phyloP scores from a whole-genome alignment of 2,797 vertebrate genomes.

The Jordanella pulchra region DNA sequence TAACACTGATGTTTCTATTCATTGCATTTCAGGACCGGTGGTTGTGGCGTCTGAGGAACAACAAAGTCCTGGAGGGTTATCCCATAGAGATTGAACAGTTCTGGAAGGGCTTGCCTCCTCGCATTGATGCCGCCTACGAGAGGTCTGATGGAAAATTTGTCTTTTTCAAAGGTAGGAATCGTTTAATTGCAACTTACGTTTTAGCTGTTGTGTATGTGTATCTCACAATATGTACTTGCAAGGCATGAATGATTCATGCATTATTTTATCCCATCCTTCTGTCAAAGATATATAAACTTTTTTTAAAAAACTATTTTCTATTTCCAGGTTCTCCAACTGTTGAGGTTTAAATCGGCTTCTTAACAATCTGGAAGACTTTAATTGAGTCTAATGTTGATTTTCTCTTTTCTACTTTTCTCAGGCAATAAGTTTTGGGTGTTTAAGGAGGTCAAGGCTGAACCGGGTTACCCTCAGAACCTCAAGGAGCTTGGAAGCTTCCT shows the following conservation, averaged over 20 bases:
- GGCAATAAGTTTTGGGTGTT: conserved; percentile 98
- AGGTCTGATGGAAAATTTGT: conserved; percentile 96
- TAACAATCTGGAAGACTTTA: not conserved
- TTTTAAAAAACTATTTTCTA: not conserved
- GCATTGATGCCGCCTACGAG: conserved; percentile 96
- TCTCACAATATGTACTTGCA: not conserved
- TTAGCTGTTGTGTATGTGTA: not conserved
- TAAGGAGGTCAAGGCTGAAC: conserved; percentile 92
- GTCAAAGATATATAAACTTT: not conserved
- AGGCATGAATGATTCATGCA: not conserved
- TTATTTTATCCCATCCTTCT: not conserved
- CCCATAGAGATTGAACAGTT: conserved; percentile 98
- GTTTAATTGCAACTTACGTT: not conserved
- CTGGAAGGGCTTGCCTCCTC: conserved; percentile 94
- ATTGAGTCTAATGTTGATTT: not conserved
- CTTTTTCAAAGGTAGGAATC: conserved; percentile 92
- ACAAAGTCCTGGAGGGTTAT: conserved; percentile 96
- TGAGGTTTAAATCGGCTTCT: not conserved
- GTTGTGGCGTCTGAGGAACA: conserved; percentile 98
- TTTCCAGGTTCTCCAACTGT: not conserved
- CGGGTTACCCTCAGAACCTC: conserved; percentile 92
- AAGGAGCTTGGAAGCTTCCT: conserved; percentile 91
- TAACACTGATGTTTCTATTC: not conserved
- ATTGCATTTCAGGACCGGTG: conserved; percentile 84
- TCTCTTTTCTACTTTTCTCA: conserved; percentile 40